phyloP scores from a whole-genome alignment of 53 echinoderm and acorn worm genomes.

The Temnopleurus reevesii region DNA sequence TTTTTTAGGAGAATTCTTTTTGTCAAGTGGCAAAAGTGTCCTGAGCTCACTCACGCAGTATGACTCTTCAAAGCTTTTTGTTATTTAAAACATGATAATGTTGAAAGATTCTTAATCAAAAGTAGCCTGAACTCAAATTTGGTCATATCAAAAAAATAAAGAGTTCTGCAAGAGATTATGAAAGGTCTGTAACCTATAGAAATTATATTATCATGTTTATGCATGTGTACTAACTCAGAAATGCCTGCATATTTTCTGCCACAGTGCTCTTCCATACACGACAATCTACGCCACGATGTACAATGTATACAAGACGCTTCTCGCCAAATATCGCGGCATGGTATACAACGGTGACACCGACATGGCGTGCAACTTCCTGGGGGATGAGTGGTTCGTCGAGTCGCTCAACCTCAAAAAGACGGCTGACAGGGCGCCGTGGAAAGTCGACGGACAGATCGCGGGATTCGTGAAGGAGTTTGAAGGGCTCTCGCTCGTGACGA shows the following conservation, averaged over 20 bases:
- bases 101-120: no score
- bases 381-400: conserved; percentile 77
- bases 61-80: no score
- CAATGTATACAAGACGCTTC: conserved; percentile 52
- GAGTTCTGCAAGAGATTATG: no score
- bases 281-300: conserved; percentile 56
- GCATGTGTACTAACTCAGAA: no score
- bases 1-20: no score
- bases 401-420: conserved; percentile 58
- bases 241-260: background rate
- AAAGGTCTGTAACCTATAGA: no score
- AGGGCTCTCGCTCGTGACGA: conserved; percentile 66
- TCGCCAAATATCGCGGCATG: conserved; percentile 67
- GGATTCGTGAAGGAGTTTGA: conserved; percentile 83
- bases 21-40: no score
- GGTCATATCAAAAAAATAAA: no score
- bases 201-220: no score
- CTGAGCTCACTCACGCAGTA: no score
- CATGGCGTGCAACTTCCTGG: conserved; percentile 84
- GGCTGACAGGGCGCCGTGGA: conserved; percentile 63
- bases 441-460: conserved; percentile 67
- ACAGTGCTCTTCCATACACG: conserved; percentile 42
- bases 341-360: conserved; percentile 87
- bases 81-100: no score
- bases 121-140: no score